Evolutionary conservation across 64 coral and sea anemone species (phyloP), one percentile per base, ranked within the genome.

Genomic region (Stichodactyla mertensii): DNA sequence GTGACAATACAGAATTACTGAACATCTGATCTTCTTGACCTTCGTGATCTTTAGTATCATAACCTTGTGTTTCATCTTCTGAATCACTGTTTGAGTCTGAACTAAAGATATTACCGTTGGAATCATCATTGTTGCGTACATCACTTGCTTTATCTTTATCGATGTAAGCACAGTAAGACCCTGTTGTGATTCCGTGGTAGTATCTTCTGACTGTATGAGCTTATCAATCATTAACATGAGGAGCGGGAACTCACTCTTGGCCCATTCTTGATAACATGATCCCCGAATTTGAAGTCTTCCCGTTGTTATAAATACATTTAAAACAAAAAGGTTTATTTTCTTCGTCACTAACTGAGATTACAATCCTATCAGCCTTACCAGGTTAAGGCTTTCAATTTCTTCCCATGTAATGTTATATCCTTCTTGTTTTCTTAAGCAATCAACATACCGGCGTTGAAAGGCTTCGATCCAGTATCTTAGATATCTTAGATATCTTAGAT

Each of bases 281-380:
- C 67, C 67, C 18, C 67, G 67, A 71, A 71, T 19, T 71, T 71
- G 67, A 22, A 71, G 67, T 71, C 67, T 71, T 16, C 67, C 67
- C 13, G 67, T 71, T 71, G 67, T 16, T 71, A 71, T 19, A 19
- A 71, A 71, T 11, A 71, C 18, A 19, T 71, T 71, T 16, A 71
- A 27, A 6, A 27, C 24, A 71, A 71, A 22, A 71, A 71, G n/a
- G 67, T 71, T 71, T 71, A 5, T 71, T 71, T 19, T 16, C 7
- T 27, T 71, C 24, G 67, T 71, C 18, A 8, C 67, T 5, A 71
- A 71, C 67, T 27, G 67, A 71, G 36, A 45, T 45, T 45, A 45
- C 36, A 45, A 45, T 45, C 36, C 36, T 1, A 45, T 45, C 36
- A 45, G 36, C 36, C 3, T 45, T 45, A 45, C 36, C 36, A 45